These are phyloP conservation scores for Desmophyllum pertusum DNA, from an alignment of 92 coral and sea anemone genomes.

Conservation along the genomic window DNA sequence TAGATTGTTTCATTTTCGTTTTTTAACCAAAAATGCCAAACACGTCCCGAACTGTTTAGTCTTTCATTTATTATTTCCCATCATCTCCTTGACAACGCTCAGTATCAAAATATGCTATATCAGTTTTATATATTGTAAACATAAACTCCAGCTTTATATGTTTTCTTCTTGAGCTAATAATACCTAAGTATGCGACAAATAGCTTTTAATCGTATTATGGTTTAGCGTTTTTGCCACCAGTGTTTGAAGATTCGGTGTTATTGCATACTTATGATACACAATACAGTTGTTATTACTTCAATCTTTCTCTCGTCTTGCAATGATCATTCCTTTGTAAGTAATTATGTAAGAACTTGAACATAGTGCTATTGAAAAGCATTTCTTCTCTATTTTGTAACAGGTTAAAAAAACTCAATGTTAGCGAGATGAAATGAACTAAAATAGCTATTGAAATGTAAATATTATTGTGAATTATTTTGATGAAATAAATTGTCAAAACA, in stretches of 20 bases:
- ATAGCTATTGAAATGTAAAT: conserved; percentile 1
- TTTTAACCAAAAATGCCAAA: not conserved
- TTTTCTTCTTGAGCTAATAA: not conserved
- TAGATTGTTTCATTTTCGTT: not conserved
- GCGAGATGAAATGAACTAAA: not conserved
- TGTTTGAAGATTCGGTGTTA: not conserved
- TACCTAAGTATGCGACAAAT: not conserved
- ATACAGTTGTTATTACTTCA: not conserved
- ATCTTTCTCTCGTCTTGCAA: not conserved
- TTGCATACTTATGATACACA: not conserved
- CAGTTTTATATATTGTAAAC: not conserved
- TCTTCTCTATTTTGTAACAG: not conserved
- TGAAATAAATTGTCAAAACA: conserved; percentile 3
- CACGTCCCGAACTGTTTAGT: not conserved
- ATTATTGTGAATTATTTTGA: not conserved
- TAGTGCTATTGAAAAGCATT: not conserved
- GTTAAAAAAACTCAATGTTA: not conserved
- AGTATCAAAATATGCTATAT: not conserved
- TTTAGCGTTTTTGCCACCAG: no score
- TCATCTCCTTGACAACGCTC: not conserved
- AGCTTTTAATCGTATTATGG: not conserved
- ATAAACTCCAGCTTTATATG: not conserved
- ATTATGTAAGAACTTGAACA: not conserved
- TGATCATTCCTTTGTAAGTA: not conserved
- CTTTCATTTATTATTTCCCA: not conserved